Evolutionary conservation across 2,888 invertebrate species (phyloP).

Genomic region (Chirona hameri): DNA sequence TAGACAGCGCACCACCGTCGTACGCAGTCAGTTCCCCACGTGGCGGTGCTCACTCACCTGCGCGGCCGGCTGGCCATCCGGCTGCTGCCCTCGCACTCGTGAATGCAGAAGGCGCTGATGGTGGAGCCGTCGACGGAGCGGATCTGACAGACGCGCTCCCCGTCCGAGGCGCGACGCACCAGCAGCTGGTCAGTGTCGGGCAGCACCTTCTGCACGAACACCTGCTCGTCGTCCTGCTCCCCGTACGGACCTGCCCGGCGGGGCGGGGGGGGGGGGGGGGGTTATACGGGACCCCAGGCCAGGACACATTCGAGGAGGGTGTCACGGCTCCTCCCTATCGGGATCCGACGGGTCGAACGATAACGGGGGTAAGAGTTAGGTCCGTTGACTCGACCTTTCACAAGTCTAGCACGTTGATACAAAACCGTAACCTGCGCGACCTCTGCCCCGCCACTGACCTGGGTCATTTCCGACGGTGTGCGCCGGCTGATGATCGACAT

Average conservation of each 20-base stretch:
- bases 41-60: constrained; percentile 53
- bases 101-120: constrained; percentile 92
- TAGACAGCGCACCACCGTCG: neutral
- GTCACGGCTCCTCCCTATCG: no score
- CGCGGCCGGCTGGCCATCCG: constrained; percentile 85
- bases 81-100: constrained; percentile 95
- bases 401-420: no score
- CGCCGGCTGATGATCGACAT: constrained; percentile 47
- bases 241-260: constrained; percentile 67
- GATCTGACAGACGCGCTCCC: constrained; percentile 90
- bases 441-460: neutral
- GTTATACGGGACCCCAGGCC: no score
- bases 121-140: constrained; percentile 89
- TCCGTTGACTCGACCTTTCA: no score
- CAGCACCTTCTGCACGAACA: constrained; percentile 96
- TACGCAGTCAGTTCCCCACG: neutral
- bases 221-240: constrained; percentile 96
- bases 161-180: constrained; percentile 90
- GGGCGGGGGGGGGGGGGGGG: no score
- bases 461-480: constrained; percentile 6
- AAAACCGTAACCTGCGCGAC: no score
- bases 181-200: constrained; percentile 94
- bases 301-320: no score
- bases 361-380: no score
- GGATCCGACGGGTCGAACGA: no score